Percentiles rank a stretch among this genome's conserved stretches.
Evolutionary conservation across 2,888 invertebrate genomes (phyloP).

Genomic region (Serrognathus titanus): DNA sequence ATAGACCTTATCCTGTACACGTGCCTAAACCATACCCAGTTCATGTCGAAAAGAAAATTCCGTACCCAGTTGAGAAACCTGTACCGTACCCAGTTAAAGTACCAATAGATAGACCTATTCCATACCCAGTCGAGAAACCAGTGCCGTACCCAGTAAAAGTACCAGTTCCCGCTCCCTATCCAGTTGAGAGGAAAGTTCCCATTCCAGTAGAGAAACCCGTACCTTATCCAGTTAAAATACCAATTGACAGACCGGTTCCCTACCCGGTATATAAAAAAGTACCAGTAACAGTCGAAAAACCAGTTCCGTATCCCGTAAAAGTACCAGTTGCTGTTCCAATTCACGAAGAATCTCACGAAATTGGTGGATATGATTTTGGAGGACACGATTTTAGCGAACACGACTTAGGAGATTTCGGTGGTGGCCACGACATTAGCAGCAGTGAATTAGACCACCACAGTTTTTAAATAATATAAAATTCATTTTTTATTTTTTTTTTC

Average conservation of each 20-base stretch:
- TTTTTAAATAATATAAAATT: constrained; percentile 3
- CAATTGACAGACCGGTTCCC: constrained; percentile 64
- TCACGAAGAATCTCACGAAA: constrained; percentile 48
- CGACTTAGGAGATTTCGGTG: constrained; percentile 17
- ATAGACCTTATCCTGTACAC: constrained; percentile 66
- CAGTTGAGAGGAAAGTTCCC: constrained; percentile 62
- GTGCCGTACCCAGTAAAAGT: constrained; percentile 75
- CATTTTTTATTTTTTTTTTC: too few species aligned
- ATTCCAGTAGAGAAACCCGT: constrained; percentile 68
- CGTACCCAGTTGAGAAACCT: constrained; percentile 69
- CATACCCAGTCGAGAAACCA: constrained; percentile 74
- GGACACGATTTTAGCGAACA: constrained; percentile 28
- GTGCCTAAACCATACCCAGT: constrained; percentile 67
- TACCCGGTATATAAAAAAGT: constrained; percentile 52
- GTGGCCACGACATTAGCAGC: background rate
- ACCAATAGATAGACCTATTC: constrained; percentile 64
- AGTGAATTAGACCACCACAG: constrained; percentile 2
- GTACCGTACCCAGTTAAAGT: constrained; percentile 71
- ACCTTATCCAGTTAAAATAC: constrained; percentile 58
- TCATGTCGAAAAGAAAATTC: constrained; percentile 70
- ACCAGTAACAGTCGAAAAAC: constrained; percentile 50
- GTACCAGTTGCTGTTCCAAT: constrained; percentile 64
- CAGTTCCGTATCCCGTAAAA: constrained; percentile 67
- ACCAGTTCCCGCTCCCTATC: constrained; percentile 69
- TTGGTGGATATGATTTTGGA: constrained; percentile 28